phyloP scores from a whole-genome alignment of 2,888 invertebrate species.

The Bugulina stolonifera region DNA sequence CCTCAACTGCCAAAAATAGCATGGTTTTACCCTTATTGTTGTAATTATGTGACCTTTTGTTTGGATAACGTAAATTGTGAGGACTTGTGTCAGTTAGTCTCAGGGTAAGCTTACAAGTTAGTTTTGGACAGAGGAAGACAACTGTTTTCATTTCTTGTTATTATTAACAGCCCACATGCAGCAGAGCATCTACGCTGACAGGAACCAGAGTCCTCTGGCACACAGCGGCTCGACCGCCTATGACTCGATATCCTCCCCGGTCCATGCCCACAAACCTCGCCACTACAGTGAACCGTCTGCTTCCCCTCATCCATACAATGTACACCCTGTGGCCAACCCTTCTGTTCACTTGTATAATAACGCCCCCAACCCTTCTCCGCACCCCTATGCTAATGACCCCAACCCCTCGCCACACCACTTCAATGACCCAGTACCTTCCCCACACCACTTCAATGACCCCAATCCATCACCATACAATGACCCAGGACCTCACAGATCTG shows the following conservation, averaged over 20 bases:
- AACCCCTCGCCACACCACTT: slow-evolving; percentile 15
- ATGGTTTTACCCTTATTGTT: neutral
- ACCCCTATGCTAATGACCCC: slow-evolving; percentile 1
- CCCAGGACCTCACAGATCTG: slow-evolving; percentile 5
- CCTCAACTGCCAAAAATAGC: no score
- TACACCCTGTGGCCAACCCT: neutral
- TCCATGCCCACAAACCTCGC: slow-evolving; percentile 9
- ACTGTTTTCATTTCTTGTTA: neutral
- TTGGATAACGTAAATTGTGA: neutral
- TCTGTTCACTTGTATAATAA: neutral
- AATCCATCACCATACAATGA: slow-evolving; percentile 20
- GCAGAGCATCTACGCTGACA: neutral
- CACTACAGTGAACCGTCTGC: slow-evolving; percentile 3
- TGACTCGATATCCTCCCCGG: slow-evolving; percentile 9
- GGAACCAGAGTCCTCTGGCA: neutral
- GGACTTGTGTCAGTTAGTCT: neutral
- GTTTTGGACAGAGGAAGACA: no score
- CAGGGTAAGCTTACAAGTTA: neutral
- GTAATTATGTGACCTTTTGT: neutral
- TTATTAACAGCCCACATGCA: neutral
- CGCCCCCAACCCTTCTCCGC: slow-evolving; percentile 16
- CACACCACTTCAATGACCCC: slow-evolving; percentile 13
- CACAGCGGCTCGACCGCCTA: neutral
- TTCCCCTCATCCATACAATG: slow-evolving; percentile 19
- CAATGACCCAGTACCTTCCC: neutral